Conservation (phyloP, 2,113 vertebrate genomes). For the Procapra przewalskii region DNA sequence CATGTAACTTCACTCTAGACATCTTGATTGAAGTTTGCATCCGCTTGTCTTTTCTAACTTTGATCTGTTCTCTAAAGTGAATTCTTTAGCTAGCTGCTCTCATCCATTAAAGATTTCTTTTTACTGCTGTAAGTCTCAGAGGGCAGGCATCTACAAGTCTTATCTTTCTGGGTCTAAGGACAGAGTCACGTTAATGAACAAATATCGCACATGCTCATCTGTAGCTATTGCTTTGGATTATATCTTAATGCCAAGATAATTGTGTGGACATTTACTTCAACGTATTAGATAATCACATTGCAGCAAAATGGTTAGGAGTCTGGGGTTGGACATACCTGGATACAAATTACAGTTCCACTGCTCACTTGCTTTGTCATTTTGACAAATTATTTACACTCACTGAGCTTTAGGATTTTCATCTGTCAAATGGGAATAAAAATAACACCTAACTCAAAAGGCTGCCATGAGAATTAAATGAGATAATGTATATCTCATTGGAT, state of each 20-base stretch:
- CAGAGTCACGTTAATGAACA: background rate
- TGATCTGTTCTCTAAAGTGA: constrained; percentile 51
- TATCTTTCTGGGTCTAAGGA: constrained; percentile 6
- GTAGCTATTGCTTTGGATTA: background rate
- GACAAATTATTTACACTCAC: background rate
- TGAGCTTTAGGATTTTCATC: background rate
- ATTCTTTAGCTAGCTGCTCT: constrained; percentile 27
- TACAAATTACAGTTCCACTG: background rate
- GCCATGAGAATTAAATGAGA: background rate
- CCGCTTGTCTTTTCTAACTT: background rate
- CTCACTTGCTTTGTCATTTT: background rate
- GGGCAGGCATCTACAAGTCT: background rate
- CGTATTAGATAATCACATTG: background rate
- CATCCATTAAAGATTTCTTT: constrained; percentile 19
- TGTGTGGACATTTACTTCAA: background rate
- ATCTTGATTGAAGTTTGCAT: constrained; percentile 30
- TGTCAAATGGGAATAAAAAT: background rate
- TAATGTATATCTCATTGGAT: background rate
- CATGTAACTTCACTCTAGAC: background rate
- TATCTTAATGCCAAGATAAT: background rate
- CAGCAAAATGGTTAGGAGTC: background rate
- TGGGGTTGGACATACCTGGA: background rate
- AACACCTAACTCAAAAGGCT: background rate
- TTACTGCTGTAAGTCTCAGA: constrained; percentile 7
- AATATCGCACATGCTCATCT: background rate